Conservation (phyloP, 2,113 vertebrate genomes). For the Paedocypris sp. region DNA sequence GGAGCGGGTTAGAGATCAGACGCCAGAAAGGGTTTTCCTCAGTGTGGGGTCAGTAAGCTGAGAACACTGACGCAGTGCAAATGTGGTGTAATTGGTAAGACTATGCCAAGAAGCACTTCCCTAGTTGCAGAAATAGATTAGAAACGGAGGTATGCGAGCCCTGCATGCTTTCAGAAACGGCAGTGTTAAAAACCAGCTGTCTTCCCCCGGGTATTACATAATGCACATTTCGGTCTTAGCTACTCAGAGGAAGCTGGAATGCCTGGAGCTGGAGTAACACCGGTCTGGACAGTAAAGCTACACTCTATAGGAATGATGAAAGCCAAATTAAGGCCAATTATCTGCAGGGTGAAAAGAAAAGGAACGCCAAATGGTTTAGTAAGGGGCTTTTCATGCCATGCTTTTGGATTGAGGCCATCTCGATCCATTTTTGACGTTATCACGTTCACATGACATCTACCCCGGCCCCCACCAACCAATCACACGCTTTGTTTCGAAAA, state of each 20-base stretch:
- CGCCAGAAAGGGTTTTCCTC: background rate
- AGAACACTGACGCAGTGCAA: background rate
- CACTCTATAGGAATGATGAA: background rate
- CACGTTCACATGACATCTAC: background rate
- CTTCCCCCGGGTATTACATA: slow-evolving; percentile 52
- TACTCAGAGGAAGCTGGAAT: slow-evolving; percentile 11
- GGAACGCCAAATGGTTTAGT: too few species aligned
- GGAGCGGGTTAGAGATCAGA: slow-evolving; percentile 3
- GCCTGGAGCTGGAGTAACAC: slow-evolving; percentile 21
- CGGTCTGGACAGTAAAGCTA: background rate
- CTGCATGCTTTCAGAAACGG: background rate
- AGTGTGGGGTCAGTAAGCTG: background rate
- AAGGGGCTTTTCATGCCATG: too few species aligned
- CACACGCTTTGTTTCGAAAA: slow-evolving; percentile 31
- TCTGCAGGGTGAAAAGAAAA: too few species aligned
- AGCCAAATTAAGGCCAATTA: slow-evolving; percentile 12
- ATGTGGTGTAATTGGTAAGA: too few species aligned
- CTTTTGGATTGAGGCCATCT: slow-evolving; percentile 1
- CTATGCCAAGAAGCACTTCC: too few species aligned
- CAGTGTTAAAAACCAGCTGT: slow-evolving; percentile 50
- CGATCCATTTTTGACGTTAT: slow-evolving; percentile 30
- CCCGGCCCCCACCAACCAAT: background rate
- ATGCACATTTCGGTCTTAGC: slow-evolving; percentile 27
- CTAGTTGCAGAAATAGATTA: background rate
- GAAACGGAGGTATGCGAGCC: background rate